Base-by-base conservation (phyloP, 2,797 vertebrate species). In the Cygnus olor region DNA sequence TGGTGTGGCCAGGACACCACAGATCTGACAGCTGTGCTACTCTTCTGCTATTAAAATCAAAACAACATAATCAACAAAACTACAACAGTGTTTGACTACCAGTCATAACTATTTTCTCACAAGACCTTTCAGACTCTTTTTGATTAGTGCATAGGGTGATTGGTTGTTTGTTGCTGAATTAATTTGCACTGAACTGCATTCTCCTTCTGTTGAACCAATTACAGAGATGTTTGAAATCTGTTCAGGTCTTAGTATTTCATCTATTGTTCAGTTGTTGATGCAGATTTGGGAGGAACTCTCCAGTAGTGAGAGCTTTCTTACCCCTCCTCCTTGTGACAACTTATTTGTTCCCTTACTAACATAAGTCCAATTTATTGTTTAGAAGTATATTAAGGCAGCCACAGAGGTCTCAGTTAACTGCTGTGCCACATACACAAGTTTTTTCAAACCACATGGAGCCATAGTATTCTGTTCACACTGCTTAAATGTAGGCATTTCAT, bases 401-500 rank as follows among this genome's bases (percentile, higher is more conserved):
- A 12, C 13, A 4, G 56, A 66, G 17, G 16, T 58, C 57, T 80
- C 49, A 3, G n/a, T 5, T 42, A 54, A 45, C 7, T n/a, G 2
- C 32, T 17, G 40, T 24, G 20, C 34, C 36, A 44, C 4, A 5
- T 25, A 28, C 8, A 17, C 12, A 79, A 72, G 53, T 40, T 3
- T 19, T 45, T 8, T 51, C 1, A 4, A 44, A 74, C 20, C 24
- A 27, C 24, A 20, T 9, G n/a, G 53, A 86, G 21, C 40, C 5
- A 4, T 5, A 38, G 36, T 14, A 51, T 2, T 54, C 3, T 9
- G 17, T 30, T 49, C 7, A 10, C 5, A 4, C 1, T 38, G 1
- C 3, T 80, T 34, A 56, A 51, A 70, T 65, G 34, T 14, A 34
- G 7, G 5, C 0, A 2, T 77, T 80, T 83, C 18, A 24, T 28